These are phyloP conservation scores for Celastrina argiolus DNA, from an alignment of 2,888 invertebrate species.

Conservation along the genomic window DNA sequence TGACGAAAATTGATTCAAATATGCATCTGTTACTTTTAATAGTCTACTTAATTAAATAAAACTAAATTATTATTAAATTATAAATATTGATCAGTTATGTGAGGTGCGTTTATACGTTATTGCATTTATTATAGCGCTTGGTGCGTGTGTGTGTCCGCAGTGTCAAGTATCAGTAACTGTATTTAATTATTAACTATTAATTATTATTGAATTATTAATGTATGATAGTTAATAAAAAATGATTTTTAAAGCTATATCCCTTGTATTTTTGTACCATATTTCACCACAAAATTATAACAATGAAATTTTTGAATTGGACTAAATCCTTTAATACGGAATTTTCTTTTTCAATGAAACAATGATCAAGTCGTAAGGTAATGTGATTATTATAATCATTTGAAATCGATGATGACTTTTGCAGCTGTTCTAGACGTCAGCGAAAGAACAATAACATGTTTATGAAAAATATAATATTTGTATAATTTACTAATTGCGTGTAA, in stretches of 20 bases:
- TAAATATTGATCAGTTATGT: constrained; percentile 14
- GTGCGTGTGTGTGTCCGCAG: constrained; percentile 51
- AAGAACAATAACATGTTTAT: not conserved
- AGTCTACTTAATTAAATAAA: not conserved
- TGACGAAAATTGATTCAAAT: not conserved
- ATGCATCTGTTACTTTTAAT: too few relatives aligned
- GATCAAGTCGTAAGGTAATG: not conserved
- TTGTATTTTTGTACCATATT: constrained; percentile 32
- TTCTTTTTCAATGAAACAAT: not conserved
- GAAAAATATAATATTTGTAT: not conserved
- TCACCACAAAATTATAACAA: not conserved
- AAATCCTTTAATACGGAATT: not conserved
- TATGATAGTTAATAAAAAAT: constrained; percentile 74
- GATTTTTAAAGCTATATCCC: constrained; percentile 67
- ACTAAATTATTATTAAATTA: too few relatives aligned
- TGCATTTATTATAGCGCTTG: constrained; percentile 57
- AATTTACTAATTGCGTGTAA: not conserved
- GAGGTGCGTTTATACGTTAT: constrained; percentile 21
- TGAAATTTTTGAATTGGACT: too few relatives aligned
- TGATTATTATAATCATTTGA: not conserved
- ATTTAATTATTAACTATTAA: constrained; percentile 55
- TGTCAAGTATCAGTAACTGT: constrained; percentile 58
- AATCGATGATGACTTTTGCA: not conserved
- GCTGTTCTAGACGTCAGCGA: not conserved
- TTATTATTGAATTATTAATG: constrained; percentile 68